Evolutionary conservation across 1,140 invertebrate genomes (phyloP), one percentile per base, ranked within the genome.

Genomic region (Tetragonula clypearis): DNA sequence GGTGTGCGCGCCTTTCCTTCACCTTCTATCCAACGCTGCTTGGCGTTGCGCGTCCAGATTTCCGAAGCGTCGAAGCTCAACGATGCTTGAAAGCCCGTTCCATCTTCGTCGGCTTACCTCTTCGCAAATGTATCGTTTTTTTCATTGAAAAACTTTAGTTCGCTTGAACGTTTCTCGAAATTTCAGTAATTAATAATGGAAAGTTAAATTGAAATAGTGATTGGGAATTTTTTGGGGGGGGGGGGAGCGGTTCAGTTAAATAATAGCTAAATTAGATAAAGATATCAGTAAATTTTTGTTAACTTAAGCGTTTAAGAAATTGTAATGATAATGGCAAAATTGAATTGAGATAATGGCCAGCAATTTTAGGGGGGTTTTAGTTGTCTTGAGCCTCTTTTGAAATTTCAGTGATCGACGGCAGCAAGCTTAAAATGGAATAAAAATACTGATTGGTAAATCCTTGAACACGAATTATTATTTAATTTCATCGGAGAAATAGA

Each of bases 1-100:
- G 92, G 91, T 91, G 91, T 91, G 91, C 90, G 89, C 90, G 89
- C 92, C 88, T 91, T 87, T 84, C 65, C 84, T 87, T 89, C 62
- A 79, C 84, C 86, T 75, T 82, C 71, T 74, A 77, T 35, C 60
- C 30, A 65, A 49, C 60, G 23, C 23, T n/a, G 60, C 23, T 62
- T 9, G 60, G 60, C 60, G 60, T 62, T 23, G 60, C 60, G 60
- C 60, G 60, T 62, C 23, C 60, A 62, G 82, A 89, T 82, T 87
- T 83, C 76, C 78, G 19, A 56, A 56, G 62, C 55, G 66, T 60
- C 73, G 69, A 77, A 41, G 41, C 79, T 69, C 72, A 55, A 72
- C 56, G 49, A 41, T 71, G 41, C 53, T 30, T 17, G 12, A 4
- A 62, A 62, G 12, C 3, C 23, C 30, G 41, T 60, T 71, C 35